Evolutionary conservation across 2,113 vertebrate species (phyloP), one percentile per base, ranked within the genome.

Genomic region (Drymodes brunneopygia): DNA sequence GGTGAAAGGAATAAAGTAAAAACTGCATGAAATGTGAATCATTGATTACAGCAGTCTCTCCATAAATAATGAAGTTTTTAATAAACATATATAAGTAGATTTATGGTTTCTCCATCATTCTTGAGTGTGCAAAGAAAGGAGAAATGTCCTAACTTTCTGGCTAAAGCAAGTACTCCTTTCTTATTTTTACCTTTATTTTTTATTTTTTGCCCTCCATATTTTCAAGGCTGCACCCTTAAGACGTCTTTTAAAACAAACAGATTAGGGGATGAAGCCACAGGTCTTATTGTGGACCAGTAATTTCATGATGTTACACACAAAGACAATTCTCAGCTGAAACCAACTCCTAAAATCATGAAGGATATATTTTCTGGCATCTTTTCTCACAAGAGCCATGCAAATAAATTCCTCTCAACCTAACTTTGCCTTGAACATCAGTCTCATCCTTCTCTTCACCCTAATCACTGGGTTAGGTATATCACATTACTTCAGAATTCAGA

Each of bases 201-300:
- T 6, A 21, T 1, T 0, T 15, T 19, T 9, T 2, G 3, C 2
- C 19, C 3, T 4, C 3, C 3, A 4, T 36, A 10, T 5, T 23
- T 73, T 31, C 6, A 36, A 45, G 11, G 3, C 15, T 82, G 11
- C 21, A 16, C 2, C 38, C 35, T 64, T 54, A 33, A 28, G 6
- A 48, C 7, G 57, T 20, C 19, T 57, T 53, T 36, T 38, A 45
- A 36, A 86, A 50, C 2, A 45, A 44, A 24, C 5, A 44, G 4
- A 23, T 31, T 42, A 19, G 9, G 2, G 4, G 42, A 33, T 47
- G 27, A 87, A 90, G 22, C 12, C 9, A 51, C 6, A 20, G 7
- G 9, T 29, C 31, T 61, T 50, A n/a, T 2, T n/a, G 24, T 42
- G 12, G 11, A 33, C 2, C 15, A 31, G 5, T 29, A 50, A 15